Conservation (phyloP, 2,797 vertebrate species). For the Anabacerthia variegaticeps region DNA sequence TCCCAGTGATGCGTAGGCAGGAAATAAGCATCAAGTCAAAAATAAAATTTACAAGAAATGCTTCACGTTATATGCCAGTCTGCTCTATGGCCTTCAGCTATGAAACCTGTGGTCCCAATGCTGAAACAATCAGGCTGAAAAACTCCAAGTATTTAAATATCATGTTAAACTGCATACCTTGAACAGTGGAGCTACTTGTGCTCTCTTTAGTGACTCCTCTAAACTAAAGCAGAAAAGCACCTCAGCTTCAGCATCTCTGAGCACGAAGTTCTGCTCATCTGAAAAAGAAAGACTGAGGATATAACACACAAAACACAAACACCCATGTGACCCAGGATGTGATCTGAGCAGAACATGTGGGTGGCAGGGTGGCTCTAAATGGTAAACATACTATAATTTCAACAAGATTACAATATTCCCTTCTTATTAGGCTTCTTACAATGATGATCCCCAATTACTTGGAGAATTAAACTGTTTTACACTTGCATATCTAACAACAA, state of each 20-base stretch:
- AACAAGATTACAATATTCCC: background rate
- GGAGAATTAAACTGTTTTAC: background rate
- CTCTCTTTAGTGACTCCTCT: constrained; percentile 92
- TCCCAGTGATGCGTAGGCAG: background rate
- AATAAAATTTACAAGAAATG: background rate
- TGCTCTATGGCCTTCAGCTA: background rate
- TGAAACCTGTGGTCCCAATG: background rate
- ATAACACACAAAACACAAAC: background rate
- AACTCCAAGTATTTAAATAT: background rate
- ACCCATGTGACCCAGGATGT: background rate
- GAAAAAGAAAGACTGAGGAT: constrained; percentile 6
- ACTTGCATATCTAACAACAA: background rate
- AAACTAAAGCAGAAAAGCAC: constrained; percentile 94
- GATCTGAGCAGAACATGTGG: background rate
- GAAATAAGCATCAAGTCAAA: background rate
- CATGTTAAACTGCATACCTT: constrained; percentile 79
- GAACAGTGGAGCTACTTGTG: constrained; percentile 87
- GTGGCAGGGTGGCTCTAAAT: background rate
- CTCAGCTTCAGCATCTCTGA: constrained; percentile 94
- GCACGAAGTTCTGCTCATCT: constrained; percentile 91
- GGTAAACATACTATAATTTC: background rate
- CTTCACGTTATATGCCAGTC: rapidly evolving
- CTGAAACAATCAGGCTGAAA: background rate
- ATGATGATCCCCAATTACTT: background rate
- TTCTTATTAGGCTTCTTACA: background rate